These are phyloP conservation scores for Sebastes vulpes DNA, from an alignment of 2,797 vertebrate genomes.

Conservation along the genomic window DNA sequence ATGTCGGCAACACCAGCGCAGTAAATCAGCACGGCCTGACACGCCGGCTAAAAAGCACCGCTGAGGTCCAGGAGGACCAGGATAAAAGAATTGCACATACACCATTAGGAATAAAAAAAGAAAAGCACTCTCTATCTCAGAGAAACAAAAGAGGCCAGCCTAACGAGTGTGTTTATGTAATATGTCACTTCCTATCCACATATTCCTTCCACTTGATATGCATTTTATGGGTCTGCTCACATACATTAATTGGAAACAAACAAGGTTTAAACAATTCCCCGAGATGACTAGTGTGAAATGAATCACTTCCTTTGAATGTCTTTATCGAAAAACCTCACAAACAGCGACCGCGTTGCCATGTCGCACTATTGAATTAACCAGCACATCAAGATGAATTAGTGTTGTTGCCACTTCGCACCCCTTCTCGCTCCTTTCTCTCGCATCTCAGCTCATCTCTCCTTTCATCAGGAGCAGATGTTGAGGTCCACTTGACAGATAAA, in stretches of 20 bases:
- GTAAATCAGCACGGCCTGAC: constrained; percentile 33
- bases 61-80: neutral
- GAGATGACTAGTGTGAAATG: constrained; percentile 27
- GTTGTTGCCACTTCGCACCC: constrained; percentile 39
- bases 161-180: neutral
- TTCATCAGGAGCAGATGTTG: constrained; percentile 75
- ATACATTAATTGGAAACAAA: constrained; percentile 35
- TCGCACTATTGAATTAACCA: constrained; percentile 42
- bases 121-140: neutral
- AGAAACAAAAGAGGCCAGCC: constrained; percentile 9
- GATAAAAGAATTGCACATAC: constrained; percentile 1
- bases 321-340: constrained; percentile 34
- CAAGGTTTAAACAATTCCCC: constrained; percentile 2
- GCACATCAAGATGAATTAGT: constrained; percentile 52
- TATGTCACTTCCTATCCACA: neutral
- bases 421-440: constrained; percentile 19
- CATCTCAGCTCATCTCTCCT: constrained; percentile 56
- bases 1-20: neutral
- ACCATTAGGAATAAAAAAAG: neutral
- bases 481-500: constrained; percentile 76
- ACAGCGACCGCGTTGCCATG: neutral
- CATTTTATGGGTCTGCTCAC: constrained; percentile 10
- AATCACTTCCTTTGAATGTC: constrained; percentile 25
- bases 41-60: neutral
- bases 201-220: neutral